Percentiles rank a stretch among this genome's conserved stretches.
These are phyloP conservation scores for Chymomyza amoena DNA, from an alignment of 2,888 invertebrate genomes.

Conservation along the genomic window DNA sequence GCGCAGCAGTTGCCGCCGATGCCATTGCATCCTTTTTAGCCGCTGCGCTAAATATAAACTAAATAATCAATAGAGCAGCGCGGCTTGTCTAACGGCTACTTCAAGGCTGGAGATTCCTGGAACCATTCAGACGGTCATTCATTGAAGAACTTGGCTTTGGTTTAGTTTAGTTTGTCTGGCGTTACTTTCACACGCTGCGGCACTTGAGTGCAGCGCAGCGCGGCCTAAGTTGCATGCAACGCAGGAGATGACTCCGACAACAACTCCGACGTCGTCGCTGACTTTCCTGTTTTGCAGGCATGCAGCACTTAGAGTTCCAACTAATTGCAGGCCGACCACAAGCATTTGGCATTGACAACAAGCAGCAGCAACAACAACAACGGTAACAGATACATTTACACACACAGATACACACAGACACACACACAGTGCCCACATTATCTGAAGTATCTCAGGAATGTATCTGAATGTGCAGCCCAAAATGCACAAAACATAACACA, in stretches of 20 bases:
- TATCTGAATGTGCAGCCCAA: constrained; percentile 55
- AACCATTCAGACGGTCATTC: constrained; percentile 12
- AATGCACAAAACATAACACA: constrained; percentile 38
- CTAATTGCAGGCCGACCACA: constrained; percentile 49
- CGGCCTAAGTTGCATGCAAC: not conserved
- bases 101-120: constrained; percentile 65
- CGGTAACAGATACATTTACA: constrained; percentile 3
- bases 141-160: constrained; percentile 45
- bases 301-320: constrained; percentile 51
- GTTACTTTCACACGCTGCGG: constrained; percentile 59
- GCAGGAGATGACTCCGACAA: not conserved
- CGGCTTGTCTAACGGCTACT: constrained; percentile 64
- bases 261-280: constrained; percentile 5
- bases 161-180: not conserved
- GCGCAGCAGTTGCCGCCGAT: constrained; percentile 53
- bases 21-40: constrained; percentile 61
- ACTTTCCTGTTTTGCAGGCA: constrained; percentile 37
- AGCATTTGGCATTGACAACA: constrained; percentile 50
- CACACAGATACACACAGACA: constrained; percentile 11
- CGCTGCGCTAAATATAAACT: constrained; percentile 69
- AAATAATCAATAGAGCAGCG: constrained; percentile 70
- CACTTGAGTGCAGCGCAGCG: too few relatives aligned
- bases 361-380: constrained; percentile 23
- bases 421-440: constrained; percentile 38
- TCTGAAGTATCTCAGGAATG: constrained; percentile 67